Base-by-base conservation (phyloP, 2,888 invertebrate genomes). In the Halocaridina rubra region DNA sequence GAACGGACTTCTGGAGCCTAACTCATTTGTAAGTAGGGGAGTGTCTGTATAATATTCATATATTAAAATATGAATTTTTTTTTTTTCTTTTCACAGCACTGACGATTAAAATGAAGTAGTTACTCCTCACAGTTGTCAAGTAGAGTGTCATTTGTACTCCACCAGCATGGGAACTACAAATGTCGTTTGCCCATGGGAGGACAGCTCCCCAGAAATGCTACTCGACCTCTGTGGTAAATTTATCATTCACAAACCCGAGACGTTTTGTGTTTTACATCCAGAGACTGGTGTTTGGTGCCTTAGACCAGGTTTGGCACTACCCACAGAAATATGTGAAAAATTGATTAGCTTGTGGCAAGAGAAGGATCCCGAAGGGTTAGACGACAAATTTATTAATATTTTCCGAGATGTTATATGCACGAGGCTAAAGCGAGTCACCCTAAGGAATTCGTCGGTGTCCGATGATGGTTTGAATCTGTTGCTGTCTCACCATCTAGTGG, bases 361-460 rank as follows among this genome's bases (percentile, higher is more conserved):
- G 22, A 46, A 30, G 33, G 80, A 76, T 76, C 82, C 86, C 4
- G 39, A 67, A 24, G 33, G 22, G 32, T 61, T 86, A 24, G 82
- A 84, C 71, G 86, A 86, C 82, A 76, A 67, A 67, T 84, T 86
- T 46, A 76, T 86, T 76, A 84, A 82, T 67, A 86, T 86, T 61
- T 86, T 86, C 53, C 33, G 61, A 80, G 86, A 86, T 57, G 61
- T 81, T 30, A 27, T 76, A 10, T 59, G 59, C 30, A 86, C 86
- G 27, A 76, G 86, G 30, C 39, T 86, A 75, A 82, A 80, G 67
- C 67, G 86, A 59, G 69, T 86, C 27, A 80, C 29, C 27, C 30
- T 86, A 67, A 71, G 82, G 67, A 86, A 80, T 46, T 80, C 86
- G 30, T 78, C 75, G 13, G 71, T 86, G 22, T 76, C 86, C 7